These are phyloP conservation scores for Glossosoma conforme DNA, from an alignment of 1,140 invertebrate species.

Conservation along the genomic window DNA sequence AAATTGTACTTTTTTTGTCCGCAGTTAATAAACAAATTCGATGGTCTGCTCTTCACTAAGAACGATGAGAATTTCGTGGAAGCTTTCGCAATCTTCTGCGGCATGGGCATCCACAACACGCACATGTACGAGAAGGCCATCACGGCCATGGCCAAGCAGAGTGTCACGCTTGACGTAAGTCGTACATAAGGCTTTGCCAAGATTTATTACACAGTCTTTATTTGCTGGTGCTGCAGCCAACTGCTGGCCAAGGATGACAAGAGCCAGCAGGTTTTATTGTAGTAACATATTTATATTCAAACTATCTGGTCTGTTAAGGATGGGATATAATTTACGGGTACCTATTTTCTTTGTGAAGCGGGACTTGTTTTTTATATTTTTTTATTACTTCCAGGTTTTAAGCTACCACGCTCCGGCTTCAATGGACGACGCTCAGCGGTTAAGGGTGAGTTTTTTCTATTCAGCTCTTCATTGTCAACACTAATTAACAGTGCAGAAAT, in stretches of 20 bases:
- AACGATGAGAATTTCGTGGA: conserved; percentile 93
- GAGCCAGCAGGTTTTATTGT: too few relatives aligned
- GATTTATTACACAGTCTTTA: too few relatives aligned
- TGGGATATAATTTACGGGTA: too few relatives aligned
- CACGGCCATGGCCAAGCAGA: conserved; percentile 91
- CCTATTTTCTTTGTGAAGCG: too few relatives aligned
- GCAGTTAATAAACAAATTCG: conserved; percentile 88
- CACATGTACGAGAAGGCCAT: conserved; percentile 95
- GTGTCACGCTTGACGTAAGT: conserved; percentile 80
- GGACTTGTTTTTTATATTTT: too few relatives aligned
- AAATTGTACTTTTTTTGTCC: conserved; percentile 30
- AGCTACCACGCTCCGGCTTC: conserved; percentile 94
- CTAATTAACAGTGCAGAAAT: not conserved
- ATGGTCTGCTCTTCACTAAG: conserved; percentile 80
- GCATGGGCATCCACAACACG: conserved; percentile 96
- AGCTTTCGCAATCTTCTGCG: conserved; percentile 96
- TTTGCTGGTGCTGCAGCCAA: too few relatives aligned
- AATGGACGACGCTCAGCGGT: conserved; percentile 76
- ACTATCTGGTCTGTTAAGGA: too few relatives aligned
- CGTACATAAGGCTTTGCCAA: too few relatives aligned
- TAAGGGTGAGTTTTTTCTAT: conserved; percentile 61
- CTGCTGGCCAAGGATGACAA: too few relatives aligned
- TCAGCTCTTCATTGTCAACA: not conserved
- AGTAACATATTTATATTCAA: too few relatives aligned
- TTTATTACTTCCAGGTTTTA: conserved; percentile 66